Evolutionary conservation across 2,888 invertebrate species (phyloP).

Genomic region (Habroteleia sp.): DNA sequence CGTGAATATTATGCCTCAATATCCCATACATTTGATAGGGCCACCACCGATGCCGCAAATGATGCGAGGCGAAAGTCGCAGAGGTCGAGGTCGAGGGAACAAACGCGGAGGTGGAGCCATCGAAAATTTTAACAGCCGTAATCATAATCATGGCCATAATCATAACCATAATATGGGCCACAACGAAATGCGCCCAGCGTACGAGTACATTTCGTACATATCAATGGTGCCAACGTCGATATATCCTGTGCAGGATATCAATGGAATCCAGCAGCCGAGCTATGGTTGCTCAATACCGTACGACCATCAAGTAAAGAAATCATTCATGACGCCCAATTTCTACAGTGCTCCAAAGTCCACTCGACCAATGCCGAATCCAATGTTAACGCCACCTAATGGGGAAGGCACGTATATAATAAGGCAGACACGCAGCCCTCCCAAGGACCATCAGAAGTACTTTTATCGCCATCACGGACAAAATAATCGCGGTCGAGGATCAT

Average conservation of each 20-base stretch:
- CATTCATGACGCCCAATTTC: too few relatives aligned
- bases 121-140: slow-evolving; percentile 70
- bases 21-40: too few relatives aligned
- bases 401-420: slow-evolving; percentile 4
- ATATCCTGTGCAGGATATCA: slow-evolving; percentile 3
- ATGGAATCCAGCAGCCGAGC: slow-evolving; percentile 66
- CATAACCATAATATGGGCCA: slow-evolving; percentile 16
- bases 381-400: slow-evolving; percentile 12
- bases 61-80: slow-evolving; percentile 64
- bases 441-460: slow-evolving; percentile 23
- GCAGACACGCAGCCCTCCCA: background rate
- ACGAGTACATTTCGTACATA: too few relatives aligned
- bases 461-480: slow-evolving; percentile 28
- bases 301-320: too few relatives aligned
- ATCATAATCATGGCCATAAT: slow-evolving; percentile 63
- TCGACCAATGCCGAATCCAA: too few relatives aligned
- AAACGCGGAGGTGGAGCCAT: slow-evolving; percentile 67
- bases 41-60: background rate
- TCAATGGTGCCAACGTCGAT: background rate
- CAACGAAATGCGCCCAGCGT: too few relatives aligned
- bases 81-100: slow-evolving; percentile 70
- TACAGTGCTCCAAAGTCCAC: too few relatives aligned
- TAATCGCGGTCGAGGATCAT: background rate
- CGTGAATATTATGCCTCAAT: too few relatives aligned
- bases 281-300: too few relatives aligned